phyloP scores from a whole-genome alignment of 2,113 vertebrate genomes.

The Neogobius melanostomus region DNA sequence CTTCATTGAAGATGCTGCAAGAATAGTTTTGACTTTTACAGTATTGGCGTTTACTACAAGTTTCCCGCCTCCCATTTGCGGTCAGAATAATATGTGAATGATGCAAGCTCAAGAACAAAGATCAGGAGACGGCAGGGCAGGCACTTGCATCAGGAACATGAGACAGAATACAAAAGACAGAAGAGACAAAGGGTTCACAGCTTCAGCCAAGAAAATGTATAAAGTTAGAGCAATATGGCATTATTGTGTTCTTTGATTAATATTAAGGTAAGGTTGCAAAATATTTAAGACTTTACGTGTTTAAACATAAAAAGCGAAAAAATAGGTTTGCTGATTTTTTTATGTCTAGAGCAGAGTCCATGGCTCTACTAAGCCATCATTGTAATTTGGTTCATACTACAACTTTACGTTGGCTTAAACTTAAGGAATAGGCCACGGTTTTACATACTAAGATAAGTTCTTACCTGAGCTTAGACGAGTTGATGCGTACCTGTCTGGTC shows the following conservation, averaged over 20 bases:
- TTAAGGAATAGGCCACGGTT: too few relatives aligned
- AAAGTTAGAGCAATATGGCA: slow-evolving; percentile 7
- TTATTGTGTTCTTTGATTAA: background rate
- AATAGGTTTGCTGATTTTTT: too few relatives aligned
- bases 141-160: slow-evolving; percentile 54
- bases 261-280: background rate
- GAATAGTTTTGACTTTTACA: slow-evolving; percentile 5
- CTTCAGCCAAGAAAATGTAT: slow-evolving; percentile 9
- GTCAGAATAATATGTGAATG: slow-evolving; percentile 30
- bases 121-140: slow-evolving; percentile 31
- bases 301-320: too few relatives aligned
- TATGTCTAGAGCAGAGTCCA: too few relatives aligned
- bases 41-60: slow-evolving; percentile 18
- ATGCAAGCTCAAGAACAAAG: slow-evolving; percentile 38
- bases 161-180: slow-evolving; percentile 49
- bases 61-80: slow-evolving; percentile 3
- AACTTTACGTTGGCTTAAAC: too few relatives aligned
- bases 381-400: too few relatives aligned
- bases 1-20: too few relatives aligned
- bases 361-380: too few relatives aligned
- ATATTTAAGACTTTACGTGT: too few relatives aligned
- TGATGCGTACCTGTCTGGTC: too few relatives aligned
- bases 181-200: slow-evolving; percentile 23
- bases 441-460: too few relatives aligned
- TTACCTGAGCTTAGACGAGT: too few relatives aligned